These are phyloP conservation scores for Oegoconia quadripuncta DNA, from an alignment of 2,888 invertebrate species.

Conservation along the genomic window DNA sequence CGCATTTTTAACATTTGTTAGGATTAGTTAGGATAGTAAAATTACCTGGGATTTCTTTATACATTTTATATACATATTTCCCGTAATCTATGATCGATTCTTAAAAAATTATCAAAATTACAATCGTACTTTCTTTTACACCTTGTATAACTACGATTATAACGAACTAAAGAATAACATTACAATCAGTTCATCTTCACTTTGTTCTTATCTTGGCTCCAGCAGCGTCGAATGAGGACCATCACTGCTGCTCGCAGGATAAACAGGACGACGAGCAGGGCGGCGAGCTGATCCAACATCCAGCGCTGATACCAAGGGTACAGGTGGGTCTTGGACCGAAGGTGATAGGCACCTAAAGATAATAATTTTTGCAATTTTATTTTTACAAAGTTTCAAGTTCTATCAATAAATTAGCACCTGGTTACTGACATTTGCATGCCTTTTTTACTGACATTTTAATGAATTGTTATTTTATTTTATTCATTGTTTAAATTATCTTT, in stretches of 20 bases:
- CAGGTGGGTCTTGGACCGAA: conserved; percentile 36
- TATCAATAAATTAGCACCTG: no score
- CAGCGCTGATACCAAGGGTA: conserved; percentile 46
- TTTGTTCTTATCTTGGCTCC: neutral
- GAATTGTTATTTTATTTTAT: no score
- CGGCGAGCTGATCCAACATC: conserved; percentile 42
- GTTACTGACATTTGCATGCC: no score
- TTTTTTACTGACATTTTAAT: no score
- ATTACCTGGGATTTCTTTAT: no score
- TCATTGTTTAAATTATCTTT: no score
- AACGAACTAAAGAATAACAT: neutral
- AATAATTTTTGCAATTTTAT: neutral
- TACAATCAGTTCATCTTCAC: conserved; percentile 5
- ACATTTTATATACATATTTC: neutral
- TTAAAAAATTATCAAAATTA: no score
- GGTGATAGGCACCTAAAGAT: conserved; percentile 40
- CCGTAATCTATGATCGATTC: neutral
- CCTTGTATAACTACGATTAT: neutral
- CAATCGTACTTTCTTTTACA: no score
- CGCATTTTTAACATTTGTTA: no score
- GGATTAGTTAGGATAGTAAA: no score
- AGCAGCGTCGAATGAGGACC: conserved; percentile 6
- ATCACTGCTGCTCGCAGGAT: conserved; percentile 19
- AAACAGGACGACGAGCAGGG: conserved; percentile 21
- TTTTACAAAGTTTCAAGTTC: no score